phyloP scores from a whole-genome alignment of 2,797 vertebrate genomes.

The Coregonus suidteri region DNA sequence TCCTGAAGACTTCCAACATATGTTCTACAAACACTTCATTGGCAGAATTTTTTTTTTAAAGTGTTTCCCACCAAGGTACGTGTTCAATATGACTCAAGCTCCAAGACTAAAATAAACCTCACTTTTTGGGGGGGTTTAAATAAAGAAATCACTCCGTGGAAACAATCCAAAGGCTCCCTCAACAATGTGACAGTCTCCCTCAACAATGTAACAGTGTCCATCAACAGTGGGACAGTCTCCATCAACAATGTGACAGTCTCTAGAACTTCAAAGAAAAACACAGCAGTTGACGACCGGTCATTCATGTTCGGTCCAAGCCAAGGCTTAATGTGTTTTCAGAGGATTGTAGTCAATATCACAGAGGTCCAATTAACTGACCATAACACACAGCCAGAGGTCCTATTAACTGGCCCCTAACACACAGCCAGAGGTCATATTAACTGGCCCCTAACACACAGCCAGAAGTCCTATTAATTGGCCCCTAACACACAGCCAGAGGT shows the following conservation, averaged over 20 bases:
- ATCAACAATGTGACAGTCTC: no score
- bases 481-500: no score
- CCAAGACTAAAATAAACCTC: constrained; percentile 29
- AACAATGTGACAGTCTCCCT: constrained; percentile 32
- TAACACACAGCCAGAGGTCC: constrained; percentile 29
- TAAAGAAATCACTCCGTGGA: constrained; percentile 57
- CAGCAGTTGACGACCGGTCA: constrained; percentile 40
- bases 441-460: no score
- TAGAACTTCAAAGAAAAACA: constrained; percentile 59
- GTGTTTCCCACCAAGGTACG: constrained; percentile 46
- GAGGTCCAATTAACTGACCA: constrained; percentile 65
- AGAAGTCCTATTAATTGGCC: no score
- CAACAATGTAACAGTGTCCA: not conserved
- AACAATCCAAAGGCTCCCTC: constrained; percentile 48
- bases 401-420: no score
- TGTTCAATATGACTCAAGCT: no score
- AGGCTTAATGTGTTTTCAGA: constrained; percentile 51
- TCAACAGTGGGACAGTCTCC: no score
- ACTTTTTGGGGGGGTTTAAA: constrained; percentile 39
- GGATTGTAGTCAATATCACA: constrained; percentile 47
- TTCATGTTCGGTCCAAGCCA: constrained; percentile 49
- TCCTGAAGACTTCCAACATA: no score
- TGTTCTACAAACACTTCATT: constrained; percentile 13
- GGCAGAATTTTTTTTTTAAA: not conserved
- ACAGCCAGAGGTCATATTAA: no score